Evolutionary conservation across 2,888 invertebrate species (phyloP), one percentile per base, ranked within the genome.

Genomic region (Sphecodes monilicornis): DNA sequence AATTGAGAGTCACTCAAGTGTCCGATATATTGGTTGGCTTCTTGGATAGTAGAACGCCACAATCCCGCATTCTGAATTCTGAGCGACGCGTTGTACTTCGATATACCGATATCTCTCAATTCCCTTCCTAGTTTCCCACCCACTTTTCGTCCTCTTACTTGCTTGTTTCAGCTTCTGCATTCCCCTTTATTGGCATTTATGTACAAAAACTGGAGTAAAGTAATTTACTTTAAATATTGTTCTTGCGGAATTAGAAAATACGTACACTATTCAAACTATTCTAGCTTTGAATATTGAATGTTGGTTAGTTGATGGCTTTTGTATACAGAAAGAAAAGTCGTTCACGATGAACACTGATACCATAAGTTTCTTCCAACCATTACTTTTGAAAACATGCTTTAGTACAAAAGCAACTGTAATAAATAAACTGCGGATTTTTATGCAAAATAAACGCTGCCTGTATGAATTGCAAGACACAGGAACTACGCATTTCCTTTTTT

Each of bases 1-100:
- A 91, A 92, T 91, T 89, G 90, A 91, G 90, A 91, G 90, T 86
- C 89, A 92, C 90, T 89, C 89, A 86, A 89, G 89, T 88, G 88
- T 90, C 89, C 89, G 88, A 90, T 89, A 87, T 86, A 89, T 91
- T 90, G 89, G 84, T 86, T 80, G 86, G 75, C 73, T 87, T 73
- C 80, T 68, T 71, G 87, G 84, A 81, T 84, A 86, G 82, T 85
- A 87, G 86, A 90, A 90, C 83, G 86, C 86, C 80, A 39, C 76
- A 73, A 74, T 88, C 85, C 82, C 89, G 89, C 85, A 85, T 78
- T 81, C 79, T 87, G 91, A 89, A 92, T 92, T 86, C 89, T 82
- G 88, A 91, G 84, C 80, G 85, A 88, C 86, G 72, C 78, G 43
- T 43, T 46, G 77, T 64, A 70, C 74, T 11, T 82, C 85, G 84